phyloP scores from a whole-genome alignment of 2,797 vertebrate genomes.

The Columba guinea region DNA sequence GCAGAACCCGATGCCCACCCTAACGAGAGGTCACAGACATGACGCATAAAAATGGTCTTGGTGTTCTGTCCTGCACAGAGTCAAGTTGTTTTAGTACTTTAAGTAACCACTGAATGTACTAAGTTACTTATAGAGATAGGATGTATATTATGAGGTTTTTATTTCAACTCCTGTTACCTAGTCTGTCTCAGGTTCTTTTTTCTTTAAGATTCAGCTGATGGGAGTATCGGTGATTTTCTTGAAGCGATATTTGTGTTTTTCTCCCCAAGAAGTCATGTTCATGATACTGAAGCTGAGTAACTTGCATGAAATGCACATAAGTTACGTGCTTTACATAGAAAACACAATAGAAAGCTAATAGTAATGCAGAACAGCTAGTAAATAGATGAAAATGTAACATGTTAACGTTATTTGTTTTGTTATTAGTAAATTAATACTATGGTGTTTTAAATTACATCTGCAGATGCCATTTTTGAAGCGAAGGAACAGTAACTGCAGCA shows the following conservation, averaged over 20 bases:
- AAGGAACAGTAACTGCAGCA: not conserved
- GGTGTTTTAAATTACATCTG: not conserved
- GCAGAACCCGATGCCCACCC: not conserved
- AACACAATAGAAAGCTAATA: not conserved
- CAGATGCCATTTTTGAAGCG: not conserved
- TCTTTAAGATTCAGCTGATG: not conserved
- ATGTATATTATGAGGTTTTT: not conserved
- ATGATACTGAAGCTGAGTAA: not conserved
- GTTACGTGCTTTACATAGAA: not conserved
- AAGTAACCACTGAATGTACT: not conserved
- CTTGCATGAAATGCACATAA: not conserved
- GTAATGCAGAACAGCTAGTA: not conserved
- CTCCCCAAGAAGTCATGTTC: not conserved
- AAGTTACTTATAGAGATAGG: not conserved
- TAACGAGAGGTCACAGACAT: not conserved
- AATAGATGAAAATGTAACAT: not conserved
- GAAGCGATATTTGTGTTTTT: not conserved
- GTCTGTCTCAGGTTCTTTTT: not conserved
- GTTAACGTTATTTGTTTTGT: not conserved
- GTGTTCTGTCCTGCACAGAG: not conserved
- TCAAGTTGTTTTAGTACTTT: fast-evolving
- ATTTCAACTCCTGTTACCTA: not conserved
- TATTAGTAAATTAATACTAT: not conserved
- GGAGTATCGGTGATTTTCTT: not conserved
- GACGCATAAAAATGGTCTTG: not conserved